Conservation (phyloP, 2,888 invertebrate genomes). For the Oasisia sp. region DNA sequence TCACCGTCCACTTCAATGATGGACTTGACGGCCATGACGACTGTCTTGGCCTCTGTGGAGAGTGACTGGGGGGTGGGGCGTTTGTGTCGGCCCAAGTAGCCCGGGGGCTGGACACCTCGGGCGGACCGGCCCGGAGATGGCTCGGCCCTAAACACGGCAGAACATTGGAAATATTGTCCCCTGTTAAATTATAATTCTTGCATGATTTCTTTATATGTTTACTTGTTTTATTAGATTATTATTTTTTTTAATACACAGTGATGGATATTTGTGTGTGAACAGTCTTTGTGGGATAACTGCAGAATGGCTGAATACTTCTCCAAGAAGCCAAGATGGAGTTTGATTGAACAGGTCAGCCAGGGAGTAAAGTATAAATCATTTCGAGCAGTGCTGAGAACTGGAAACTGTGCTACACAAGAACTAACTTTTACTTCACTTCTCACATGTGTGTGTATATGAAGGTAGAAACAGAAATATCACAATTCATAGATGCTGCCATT, state of each 20-base stretch:
- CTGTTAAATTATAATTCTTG: not conserved
- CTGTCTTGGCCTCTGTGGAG: constrained; percentile 51
- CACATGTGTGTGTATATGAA: too few relatives aligned
- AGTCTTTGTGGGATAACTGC: too few relatives aligned
- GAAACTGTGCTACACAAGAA: too few relatives aligned
- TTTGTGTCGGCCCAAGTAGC: constrained; percentile 29
- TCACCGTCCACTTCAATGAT: constrained; percentile 59
- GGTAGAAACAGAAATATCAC: too few relatives aligned
- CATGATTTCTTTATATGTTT: not conserved
- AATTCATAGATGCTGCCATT: not conserved
- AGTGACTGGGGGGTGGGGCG: not conserved
- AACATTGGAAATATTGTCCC: not conserved
- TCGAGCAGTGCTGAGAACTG: too few relatives aligned
- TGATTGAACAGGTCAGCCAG: too few relatives aligned
- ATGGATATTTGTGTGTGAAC: too few relatives aligned
- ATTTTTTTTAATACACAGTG: too few relatives aligned
- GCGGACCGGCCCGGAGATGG: constrained; percentile 22
- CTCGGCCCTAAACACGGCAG: constrained; percentile 20
- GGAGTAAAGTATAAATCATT: too few relatives aligned
- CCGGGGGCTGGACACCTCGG: constrained; percentile 24
- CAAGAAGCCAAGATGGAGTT: too few relatives aligned
- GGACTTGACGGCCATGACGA: constrained; percentile 54
- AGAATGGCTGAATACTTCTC: too few relatives aligned
- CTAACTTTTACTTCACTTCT: too few relatives aligned
- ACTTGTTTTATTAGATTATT: not conserved